Evolutionary conservation across 2,113 vertebrate genomes (phyloP).

Genomic region (Pseudorasbora parva): DNA sequence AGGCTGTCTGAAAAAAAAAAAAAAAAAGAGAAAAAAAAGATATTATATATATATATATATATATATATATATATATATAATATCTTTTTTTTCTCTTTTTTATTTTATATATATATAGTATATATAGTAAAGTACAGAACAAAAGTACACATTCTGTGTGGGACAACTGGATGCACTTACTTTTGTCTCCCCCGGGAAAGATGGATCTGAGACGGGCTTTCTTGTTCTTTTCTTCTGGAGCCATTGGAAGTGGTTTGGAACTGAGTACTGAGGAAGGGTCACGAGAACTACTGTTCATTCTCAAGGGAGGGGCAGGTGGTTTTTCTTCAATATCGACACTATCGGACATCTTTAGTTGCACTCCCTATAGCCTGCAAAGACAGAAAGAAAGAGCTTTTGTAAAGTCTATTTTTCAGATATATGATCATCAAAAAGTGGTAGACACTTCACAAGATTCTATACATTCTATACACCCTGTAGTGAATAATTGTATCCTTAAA

Average conservation of each 20-base stretch:
- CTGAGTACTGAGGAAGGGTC: slow-evolving; percentile 95
- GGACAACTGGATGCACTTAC: slow-evolving; percentile 75
- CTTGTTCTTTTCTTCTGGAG: slow-evolving; percentile 99
- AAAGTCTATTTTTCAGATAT: neutral
- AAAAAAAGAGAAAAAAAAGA: too few species aligned
- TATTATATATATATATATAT: too few species aligned
- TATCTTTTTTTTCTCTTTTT: too few species aligned
- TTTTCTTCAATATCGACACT: slow-evolving; percentile 97
- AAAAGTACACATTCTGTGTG: neutral
- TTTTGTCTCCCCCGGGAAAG: slow-evolving; percentile 99
- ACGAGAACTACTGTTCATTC: slow-evolving; percentile 98
- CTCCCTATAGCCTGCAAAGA: slow-evolving; percentile 84
- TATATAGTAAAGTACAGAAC: too few species aligned
- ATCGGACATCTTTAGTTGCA: slow-evolving; percentile 95
- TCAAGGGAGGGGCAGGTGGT: slow-evolving; percentile 96
- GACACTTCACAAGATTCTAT: neutral
- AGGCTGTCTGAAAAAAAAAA: too few species aligned
- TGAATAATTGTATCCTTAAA: too few species aligned
- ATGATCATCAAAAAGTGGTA: neutral
- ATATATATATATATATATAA: too few species aligned
- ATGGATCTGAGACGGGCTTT: slow-evolving; percentile 98
- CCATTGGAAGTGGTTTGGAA: slow-evolving; percentile 97
- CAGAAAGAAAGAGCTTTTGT: slow-evolving; percentile 29
- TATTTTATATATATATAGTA: too few species aligned
- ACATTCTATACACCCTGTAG: too few species aligned